phyloP scores from a whole-genome alignment of 2,797 vertebrate genomes.

The Acrossocheilus fasciatus region DNA sequence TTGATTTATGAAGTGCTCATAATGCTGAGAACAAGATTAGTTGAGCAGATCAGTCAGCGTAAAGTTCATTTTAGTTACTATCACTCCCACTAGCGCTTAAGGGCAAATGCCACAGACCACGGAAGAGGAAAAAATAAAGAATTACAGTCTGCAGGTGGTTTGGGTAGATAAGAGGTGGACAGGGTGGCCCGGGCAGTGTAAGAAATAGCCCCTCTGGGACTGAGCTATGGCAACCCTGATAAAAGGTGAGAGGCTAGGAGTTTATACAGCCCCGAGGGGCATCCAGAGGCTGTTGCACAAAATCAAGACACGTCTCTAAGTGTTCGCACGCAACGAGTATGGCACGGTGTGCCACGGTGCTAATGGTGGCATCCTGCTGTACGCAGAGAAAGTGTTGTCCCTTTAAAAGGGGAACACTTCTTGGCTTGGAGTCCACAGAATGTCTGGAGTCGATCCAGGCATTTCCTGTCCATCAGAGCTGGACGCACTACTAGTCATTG shows the following conservation, averaged over 20 bases:
- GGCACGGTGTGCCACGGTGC: not conserved
- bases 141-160: slow-evolving; percentile 42
- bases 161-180: slow-evolving; percentile 47
- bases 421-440: slow-evolving; percentile 42
- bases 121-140: slow-evolving; percentile 53
- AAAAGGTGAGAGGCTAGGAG: slow-evolving; percentile 39
- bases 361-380: not conserved
- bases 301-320: slow-evolving; percentile 29
- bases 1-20: slow-evolving; percentile 29
- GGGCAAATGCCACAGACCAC: slow-evolving; percentile 48
- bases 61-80: slow-evolving; percentile 33
- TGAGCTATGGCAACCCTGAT: slow-evolving; percentile 35
- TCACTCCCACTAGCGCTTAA: slow-evolving; percentile 29
- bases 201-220: slow-evolving; percentile 37
- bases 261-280: slow-evolving; percentile 18
- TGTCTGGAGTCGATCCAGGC: slow-evolving; percentile 60
- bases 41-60: slow-evolving; percentile 25
- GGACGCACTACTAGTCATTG: slow-evolving; percentile 41
- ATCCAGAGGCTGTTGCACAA: slow-evolving; percentile 25
- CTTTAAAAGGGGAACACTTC: slow-evolving; percentile 56
- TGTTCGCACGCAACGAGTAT: slow-evolving; percentile 11
- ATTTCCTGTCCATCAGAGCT: slow-evolving; percentile 63
- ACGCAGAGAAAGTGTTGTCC: slow-evolving; percentile 3
- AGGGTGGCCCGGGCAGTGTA: slow-evolving; percentile 32
- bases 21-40: slow-evolving; percentile 28